These are phyloP conservation scores for Meghimatium bilineatum DNA, from an alignment of 2,888 invertebrate genomes.

Conservation along the genomic window DNA sequence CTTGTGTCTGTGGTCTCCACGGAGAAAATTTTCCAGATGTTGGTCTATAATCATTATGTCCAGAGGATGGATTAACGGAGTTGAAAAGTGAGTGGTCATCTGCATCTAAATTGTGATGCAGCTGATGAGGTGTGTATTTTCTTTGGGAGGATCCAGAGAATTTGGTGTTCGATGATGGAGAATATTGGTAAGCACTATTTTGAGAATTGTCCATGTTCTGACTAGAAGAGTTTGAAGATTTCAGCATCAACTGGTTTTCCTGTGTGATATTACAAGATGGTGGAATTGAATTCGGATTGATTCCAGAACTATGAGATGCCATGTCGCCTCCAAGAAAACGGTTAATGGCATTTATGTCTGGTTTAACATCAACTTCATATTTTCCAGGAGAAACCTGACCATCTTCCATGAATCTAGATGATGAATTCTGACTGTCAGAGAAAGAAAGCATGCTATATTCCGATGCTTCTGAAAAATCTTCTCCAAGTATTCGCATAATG, in stretches of 20 bases:
- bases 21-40: neutral
- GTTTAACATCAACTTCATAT: constrained; percentile 31
- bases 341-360: constrained; percentile 28
- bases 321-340: neutral
- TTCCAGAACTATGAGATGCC: neutral
- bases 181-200: neutral
- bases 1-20: neutral
- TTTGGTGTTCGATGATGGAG: neutral
- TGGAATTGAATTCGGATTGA: neutral
- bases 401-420: neutral
- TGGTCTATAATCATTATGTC: neutral
- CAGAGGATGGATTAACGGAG: neutral
- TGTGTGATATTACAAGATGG: neutral
- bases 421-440: neutral
- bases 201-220: neutral
- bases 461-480: neutral
- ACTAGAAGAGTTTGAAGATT: neutral
- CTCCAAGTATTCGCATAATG: constrained; percentile 34
- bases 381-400: neutral
- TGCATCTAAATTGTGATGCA: no score
- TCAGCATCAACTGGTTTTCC: neutral
- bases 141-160: neutral
- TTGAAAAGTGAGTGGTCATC: neutral
- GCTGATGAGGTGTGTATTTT: neutral
- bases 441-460: neutral